Evolutionary conservation across 2,113 vertebrate species (phyloP).

Genomic region (Vicugna pacos): DNA sequence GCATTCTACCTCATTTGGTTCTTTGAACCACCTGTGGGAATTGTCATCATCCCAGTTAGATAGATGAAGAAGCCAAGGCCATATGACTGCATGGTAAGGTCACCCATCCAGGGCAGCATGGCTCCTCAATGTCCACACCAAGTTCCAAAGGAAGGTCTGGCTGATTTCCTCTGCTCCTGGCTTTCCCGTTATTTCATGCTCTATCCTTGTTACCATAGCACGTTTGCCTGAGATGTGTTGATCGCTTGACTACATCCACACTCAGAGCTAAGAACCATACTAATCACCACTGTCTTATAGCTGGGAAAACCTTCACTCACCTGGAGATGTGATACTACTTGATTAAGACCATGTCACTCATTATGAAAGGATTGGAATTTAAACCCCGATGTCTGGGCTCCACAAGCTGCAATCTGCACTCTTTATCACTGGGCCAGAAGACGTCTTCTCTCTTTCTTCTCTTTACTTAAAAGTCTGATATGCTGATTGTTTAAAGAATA

Average conservation of each 20-base stretch:
- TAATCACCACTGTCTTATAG: not conserved
- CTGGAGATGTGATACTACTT: not conserved
- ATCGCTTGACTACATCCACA: rapidly evolving
- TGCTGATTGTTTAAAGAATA: not conserved
- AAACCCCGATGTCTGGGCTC: not conserved
- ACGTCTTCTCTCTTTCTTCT: not conserved
- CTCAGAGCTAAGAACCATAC: not conserved
- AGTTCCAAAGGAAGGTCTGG: not conserved
- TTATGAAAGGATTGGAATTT: not conserved
- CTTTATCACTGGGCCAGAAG: not conserved
- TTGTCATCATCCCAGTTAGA: not conserved
- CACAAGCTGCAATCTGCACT: not conserved
- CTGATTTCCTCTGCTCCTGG: not conserved
- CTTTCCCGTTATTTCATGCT: rapidly evolving
- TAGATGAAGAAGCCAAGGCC: not conserved
- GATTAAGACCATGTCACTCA: no score
- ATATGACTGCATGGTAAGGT: not conserved
- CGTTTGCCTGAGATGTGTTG: no score
- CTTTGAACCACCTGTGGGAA: not conserved
- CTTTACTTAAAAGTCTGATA: not conserved
- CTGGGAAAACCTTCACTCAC: not conserved
- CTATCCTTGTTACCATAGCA: no score
- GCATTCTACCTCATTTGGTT: not conserved
- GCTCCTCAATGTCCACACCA: not conserved
- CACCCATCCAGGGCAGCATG: rapidly evolving